Conservation (phyloP, 2,888 invertebrate species). For the Buathra laborator region DNA sequence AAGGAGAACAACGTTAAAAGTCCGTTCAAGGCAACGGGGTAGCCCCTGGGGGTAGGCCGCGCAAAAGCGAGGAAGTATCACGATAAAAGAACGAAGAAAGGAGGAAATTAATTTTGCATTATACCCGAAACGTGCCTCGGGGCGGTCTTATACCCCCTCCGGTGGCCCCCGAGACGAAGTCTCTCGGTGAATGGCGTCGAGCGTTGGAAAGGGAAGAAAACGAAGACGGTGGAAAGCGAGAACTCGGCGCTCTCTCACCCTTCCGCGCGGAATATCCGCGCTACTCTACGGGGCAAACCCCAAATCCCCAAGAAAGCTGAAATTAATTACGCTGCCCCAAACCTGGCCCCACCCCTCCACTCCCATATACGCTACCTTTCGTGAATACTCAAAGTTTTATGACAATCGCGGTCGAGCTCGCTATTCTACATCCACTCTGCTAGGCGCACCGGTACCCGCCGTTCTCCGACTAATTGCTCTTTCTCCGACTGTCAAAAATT, state of each 20-base stretch:
- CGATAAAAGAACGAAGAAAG: constrained; percentile 74
- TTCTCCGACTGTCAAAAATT: constrained; percentile 13
- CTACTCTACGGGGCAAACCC: constrained; percentile 56
- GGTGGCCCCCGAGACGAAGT: background rate
- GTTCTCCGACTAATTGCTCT: constrained; percentile 25
- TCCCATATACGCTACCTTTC: constrained; percentile 60
- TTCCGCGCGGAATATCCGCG: constrained; percentile 58
- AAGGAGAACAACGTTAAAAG: constrained; percentile 72
- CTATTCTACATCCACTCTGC: constrained; percentile 22
- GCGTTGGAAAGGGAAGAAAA: constrained; percentile 51
- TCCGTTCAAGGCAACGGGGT: constrained; percentile 64
- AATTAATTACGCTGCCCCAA: constrained; percentile 71
- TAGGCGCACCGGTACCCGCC: background rate
- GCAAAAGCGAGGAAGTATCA: constrained; percentile 71
- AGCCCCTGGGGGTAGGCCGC: constrained; percentile 63
- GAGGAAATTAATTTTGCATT: constrained; percentile 76
- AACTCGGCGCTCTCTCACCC: constrained; percentile 48
- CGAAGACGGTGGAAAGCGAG: constrained; percentile 42
- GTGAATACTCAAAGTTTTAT: constrained; percentile 65
- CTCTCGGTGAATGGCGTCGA: constrained; percentile 54
- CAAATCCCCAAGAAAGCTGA: constrained; percentile 71
- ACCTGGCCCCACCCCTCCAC: constrained; percentile 4
- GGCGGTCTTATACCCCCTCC: constrained; percentile 67
- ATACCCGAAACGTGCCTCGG: constrained; percentile 72
- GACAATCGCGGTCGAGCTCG: constrained; percentile 53